Percentiles rank a stretch among this genome's conserved stretches.
phyloP scores from a whole-genome alignment of 2,888 invertebrate species.

The Cenopis cana region DNA sequence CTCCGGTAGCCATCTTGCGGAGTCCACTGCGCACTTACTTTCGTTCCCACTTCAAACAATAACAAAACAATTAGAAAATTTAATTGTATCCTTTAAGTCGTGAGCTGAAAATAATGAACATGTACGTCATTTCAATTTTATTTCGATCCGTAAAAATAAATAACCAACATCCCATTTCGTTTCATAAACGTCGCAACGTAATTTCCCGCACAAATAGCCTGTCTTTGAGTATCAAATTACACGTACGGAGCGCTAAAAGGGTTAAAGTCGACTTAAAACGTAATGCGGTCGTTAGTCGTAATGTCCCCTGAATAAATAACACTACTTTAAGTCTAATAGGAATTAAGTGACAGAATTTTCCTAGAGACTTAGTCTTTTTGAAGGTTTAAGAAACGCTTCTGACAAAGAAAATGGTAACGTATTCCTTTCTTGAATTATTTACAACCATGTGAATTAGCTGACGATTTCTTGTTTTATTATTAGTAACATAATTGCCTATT shows the following conservation, averaged over 20 bases:
- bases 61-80: no score
- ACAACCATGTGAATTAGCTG: not conserved
- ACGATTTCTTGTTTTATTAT: not conserved
- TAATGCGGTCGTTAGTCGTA: constrained; percentile 21
- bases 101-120: no score
- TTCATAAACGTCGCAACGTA: constrained; percentile 1
- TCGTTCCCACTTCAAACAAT: no score
- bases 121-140: no score
- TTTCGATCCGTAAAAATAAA: no score
- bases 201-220: constrained; percentile 23
- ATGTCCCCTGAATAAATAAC: constrained; percentile 30
- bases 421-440: not conserved
- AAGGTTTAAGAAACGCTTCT: not conserved
- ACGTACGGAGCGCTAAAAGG: constrained; percentile 25
- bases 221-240: constrained; percentile 30
- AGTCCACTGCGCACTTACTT: no score
- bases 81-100: no score
- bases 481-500: no score
- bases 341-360: not conserved
- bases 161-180: not conserved
- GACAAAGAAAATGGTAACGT: constrained; percentile 9
- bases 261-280: constrained; percentile 26
- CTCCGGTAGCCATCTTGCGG: no score
- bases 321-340: not conserved
- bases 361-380: not conserved